These are phyloP conservation scores for Gambusia holbrooki DNA, from an alignment of 2,113 vertebrate species.

Conservation along the genomic window DNA sequence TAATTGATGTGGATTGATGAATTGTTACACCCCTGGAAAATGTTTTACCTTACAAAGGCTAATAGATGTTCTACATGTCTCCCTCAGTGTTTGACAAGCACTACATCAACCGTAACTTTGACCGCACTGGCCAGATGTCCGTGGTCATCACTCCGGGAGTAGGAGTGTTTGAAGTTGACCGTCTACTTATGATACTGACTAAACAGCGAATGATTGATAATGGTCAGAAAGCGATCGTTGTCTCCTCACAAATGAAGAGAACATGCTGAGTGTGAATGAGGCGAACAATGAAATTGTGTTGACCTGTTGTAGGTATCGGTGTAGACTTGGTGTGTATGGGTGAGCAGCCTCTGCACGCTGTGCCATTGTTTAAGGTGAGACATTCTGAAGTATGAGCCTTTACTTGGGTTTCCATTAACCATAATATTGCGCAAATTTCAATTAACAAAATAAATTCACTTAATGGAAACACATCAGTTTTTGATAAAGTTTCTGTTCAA, in stretches of 20 bases:
- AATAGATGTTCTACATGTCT: not conserved
- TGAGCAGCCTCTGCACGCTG: conserved; percentile 94
- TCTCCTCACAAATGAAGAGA: not conserved
- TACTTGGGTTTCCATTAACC: no score
- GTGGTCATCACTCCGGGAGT: conserved; percentile 97
- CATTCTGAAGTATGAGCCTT: not conserved
- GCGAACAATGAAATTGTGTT: not conserved
- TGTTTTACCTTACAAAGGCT: not conserved
- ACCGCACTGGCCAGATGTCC: conserved; percentile 97
- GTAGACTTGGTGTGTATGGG: conserved; percentile 98
- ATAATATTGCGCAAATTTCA: no score
- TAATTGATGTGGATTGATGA: no score
- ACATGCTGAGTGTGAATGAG: not conserved
- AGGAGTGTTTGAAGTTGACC: conserved; percentile 96
- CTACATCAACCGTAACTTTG: conserved; percentile 98
- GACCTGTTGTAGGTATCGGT: conserved; percentile 86
- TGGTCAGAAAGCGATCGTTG: conserved; percentile 72
- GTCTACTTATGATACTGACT: conserved; percentile 97
- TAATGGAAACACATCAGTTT: no score
- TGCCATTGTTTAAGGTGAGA: conserved; percentile 93
- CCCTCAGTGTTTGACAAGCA: conserved; percentile 96
- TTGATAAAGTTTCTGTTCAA: no score
- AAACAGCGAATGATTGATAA: conserved; percentile 99
- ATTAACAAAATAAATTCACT: no score
- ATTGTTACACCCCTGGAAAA: no score